These are phyloP conservation scores for Crocuta crocuta DNA, from an alignment of 2,113 vertebrate genomes.

Conservation along the genomic window DNA sequence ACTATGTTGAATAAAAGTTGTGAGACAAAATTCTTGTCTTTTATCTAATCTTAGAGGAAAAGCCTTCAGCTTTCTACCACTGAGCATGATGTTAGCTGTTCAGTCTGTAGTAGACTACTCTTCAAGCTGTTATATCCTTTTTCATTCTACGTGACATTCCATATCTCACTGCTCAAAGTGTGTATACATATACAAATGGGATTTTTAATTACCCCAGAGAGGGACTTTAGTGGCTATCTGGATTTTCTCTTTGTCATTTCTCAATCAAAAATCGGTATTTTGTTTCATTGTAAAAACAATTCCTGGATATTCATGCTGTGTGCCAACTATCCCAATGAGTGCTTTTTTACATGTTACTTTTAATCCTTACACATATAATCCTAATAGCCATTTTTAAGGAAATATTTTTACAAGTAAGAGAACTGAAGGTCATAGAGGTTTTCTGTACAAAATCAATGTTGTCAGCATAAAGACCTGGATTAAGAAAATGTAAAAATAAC, in stretches of 20 bases:
- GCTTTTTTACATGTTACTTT: background rate
- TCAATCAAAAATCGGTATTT: background rate
- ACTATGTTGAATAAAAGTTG: background rate
- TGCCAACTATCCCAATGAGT: background rate
- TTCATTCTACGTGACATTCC: background rate
- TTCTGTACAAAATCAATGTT: conserved; percentile 10
- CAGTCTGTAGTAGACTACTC: background rate
- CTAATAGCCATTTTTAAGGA: background rate
- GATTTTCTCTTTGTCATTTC: background rate
- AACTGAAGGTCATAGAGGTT: background rate
- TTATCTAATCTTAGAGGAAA: background rate
- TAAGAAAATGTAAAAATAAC: background rate
- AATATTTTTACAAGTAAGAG: background rate
- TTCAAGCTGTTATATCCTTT: background rate
- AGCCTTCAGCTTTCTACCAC: background rate
- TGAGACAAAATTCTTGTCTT: background rate
- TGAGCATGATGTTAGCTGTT: background rate
- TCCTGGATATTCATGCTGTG: background rate
- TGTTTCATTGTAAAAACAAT: background rate
- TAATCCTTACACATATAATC: background rate
- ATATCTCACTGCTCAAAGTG: background rate
- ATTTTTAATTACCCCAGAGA: background rate
- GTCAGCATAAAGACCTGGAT: background rate
- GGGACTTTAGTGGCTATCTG: background rate
- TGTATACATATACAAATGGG: background rate